phyloP scores from a whole-genome alignment of 2,888 invertebrate species.

The Scrobipalpa costella region DNA sequence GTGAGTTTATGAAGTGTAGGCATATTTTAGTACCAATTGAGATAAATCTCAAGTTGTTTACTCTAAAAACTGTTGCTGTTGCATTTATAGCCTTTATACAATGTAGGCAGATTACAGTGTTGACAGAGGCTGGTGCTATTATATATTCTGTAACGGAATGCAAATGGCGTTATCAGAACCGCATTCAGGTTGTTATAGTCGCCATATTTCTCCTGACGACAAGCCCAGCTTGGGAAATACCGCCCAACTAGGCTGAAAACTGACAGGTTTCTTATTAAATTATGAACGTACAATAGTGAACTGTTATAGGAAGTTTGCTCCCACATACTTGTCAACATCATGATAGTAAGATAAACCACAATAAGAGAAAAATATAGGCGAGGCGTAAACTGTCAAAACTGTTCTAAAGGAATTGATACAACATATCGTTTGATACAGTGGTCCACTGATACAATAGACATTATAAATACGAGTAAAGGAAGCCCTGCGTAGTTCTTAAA shows the following conservation, averaged over 20 bases:
- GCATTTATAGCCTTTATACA: background rate
- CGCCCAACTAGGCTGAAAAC: background rate
- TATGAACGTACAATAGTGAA: too few species aligned
- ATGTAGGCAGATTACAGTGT: slow-evolving; percentile 3
- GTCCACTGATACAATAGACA: too few species aligned
- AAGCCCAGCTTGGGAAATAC: background rate
- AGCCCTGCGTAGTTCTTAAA: too few species aligned
- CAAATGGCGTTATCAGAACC: background rate
- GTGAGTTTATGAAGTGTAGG: background rate
- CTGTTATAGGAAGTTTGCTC: background rate
- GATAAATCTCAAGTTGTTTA: background rate
- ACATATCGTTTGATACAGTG: too few species aligned
- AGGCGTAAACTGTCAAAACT: too few species aligned
- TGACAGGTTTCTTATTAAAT: too few species aligned
- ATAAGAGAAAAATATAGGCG: too few species aligned
- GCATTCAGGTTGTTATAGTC: background rate
- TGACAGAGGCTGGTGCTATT: background rate
- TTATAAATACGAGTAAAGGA: too few species aligned
- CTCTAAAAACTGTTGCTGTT: background rate
- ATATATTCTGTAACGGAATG: background rate
- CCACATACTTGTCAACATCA: background rate
- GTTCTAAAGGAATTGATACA: too few species aligned
- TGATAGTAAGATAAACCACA: background rate
- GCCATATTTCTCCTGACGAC: slow-evolving; percentile 10
- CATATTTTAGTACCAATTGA: background rate